A percentile compares a stretch with the other conserved stretches of the same genome.
Conservation (phyloP, 2,888 invertebrate species). For the Tachystola acroxantha region DNA sequence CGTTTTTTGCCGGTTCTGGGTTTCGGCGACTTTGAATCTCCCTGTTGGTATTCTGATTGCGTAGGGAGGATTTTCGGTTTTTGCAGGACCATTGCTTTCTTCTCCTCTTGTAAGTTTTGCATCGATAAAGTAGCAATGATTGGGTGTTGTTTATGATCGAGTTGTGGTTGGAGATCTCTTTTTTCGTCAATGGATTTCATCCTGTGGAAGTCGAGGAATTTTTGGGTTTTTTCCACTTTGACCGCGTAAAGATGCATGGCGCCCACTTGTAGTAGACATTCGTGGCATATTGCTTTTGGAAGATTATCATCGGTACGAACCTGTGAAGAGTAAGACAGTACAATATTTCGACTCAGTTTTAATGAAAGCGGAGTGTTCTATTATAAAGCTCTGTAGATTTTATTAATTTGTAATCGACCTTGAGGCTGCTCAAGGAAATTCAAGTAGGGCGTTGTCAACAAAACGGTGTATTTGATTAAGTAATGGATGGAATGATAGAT, state of each 20-base stretch:
- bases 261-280: constrained; percentile 64
- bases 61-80: constrained; percentile 21
- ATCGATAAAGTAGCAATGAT: constrained; percentile 35
- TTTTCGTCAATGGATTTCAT: constrained; percentile 44
- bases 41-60: constrained; percentile 46
- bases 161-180: constrained; percentile 24
- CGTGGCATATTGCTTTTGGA: constrained; percentile 72
- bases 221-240: constrained; percentile 69
- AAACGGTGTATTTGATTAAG: too few species aligned
- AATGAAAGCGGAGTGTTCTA: too few species aligned
- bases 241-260: constrained; percentile 55
- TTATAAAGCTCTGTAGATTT: too few species aligned
- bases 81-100: constrained; percentile 13
- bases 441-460: too few species aligned
- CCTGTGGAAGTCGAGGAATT: constrained; percentile 62
- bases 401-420: too few species aligned
- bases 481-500: too few species aligned
- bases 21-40: constrained; percentile 42
- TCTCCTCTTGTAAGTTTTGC: constrained; percentile 26
- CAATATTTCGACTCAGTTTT: neutral
- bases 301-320: constrained; percentile 59
- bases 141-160: constrained; percentile 28
- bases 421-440: too few species aligned
- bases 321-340: constrained; percentile 32
- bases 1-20: constrained; percentile 35